A percentile compares a stretch with the other conserved stretches of the same genome.
Conservation (phyloP, 2,888 invertebrate genomes). For the Thecocarcelia acutangulata region DNA sequence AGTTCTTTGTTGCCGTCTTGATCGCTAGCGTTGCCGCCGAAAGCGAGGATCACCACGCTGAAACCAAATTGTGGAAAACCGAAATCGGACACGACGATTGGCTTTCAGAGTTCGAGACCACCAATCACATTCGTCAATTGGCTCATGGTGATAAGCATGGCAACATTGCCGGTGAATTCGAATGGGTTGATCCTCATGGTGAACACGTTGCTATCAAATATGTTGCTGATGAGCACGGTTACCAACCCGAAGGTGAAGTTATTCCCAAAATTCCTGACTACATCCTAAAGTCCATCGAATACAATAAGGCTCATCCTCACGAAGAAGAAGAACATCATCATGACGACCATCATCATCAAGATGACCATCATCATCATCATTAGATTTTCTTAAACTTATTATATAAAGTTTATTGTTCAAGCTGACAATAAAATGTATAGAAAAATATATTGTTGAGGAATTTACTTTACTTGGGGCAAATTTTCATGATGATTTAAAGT, state of each 20-base stretch:
- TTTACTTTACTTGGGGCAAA: too few species aligned
- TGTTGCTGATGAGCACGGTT: conserved; percentile 77
- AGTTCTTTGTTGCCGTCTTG: conserved; percentile 68
- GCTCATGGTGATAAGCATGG: conserved; percentile 74
- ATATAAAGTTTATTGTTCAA: too few species aligned
- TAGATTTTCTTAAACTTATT: too few species aligned
- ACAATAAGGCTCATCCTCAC: conserved; percentile 80
- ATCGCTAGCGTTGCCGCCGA: conserved; percentile 69
- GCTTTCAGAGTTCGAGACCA: conserved; percentile 71
- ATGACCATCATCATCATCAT: too few species aligned
- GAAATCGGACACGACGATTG: conserved; percentile 76
- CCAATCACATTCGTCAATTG: conserved; percentile 73
- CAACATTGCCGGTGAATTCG: conserved; percentile 74
- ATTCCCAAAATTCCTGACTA: conserved; percentile 72
- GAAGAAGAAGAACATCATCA: conserved; percentile 33
- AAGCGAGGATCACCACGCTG: conserved; percentile 68
- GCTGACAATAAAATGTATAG: too few species aligned
- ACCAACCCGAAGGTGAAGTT: conserved; percentile 71
- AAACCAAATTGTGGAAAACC: conserved; percentile 52
- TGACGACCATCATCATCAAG: conserved; percentile 12
- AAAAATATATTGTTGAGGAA: too few species aligned
- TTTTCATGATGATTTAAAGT: too few species aligned
- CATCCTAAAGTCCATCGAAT: conserved; percentile 80
- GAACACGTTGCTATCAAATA: conserved; percentile 73
- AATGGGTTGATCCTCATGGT: conserved; percentile 77